Conservation (phyloP, 2,797 vertebrate genomes). For the Macroramphosus scolopax region DNA sequence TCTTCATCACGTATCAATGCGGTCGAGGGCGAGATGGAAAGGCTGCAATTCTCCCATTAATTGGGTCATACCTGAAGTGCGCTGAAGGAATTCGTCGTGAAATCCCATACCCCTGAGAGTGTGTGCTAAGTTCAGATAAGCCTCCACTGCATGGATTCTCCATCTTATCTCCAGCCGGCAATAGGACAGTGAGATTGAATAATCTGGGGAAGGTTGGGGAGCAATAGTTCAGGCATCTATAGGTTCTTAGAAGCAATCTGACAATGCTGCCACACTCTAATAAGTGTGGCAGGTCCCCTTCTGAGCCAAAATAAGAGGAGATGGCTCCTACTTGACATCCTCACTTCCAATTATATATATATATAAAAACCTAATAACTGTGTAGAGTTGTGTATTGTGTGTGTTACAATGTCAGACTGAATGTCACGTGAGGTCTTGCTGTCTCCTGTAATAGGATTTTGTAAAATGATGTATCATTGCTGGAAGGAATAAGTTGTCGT, state of each 20-base stretch:
- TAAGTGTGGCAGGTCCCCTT: slow-evolving; percentile 58
- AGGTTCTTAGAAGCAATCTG: slow-evolving; percentile 75
- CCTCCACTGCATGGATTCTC: slow-evolving; percentile 82
- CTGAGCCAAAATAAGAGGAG: slow-evolving; percentile 49
- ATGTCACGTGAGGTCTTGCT: not conserved
- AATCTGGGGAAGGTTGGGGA: slow-evolving; percentile 75
- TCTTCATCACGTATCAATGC: slow-evolving; percentile 70
- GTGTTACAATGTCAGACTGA: slow-evolving; percentile 30
- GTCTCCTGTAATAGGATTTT: slow-evolving; percentile 1
- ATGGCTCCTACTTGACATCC: slow-evolving; percentile 38
- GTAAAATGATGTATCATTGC: too few relatives aligned
- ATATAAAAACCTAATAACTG: slow-evolving; percentile 42
- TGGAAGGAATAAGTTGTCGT: too few relatives aligned
- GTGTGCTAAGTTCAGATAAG: slow-evolving; percentile 90
- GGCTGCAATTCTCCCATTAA: slow-evolving; percentile 71
- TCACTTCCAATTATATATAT: too few relatives aligned
- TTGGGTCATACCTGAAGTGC: slow-evolving; percentile 80
- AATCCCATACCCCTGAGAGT: slow-evolving; percentile 77
- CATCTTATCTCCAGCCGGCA: slow-evolving; percentile 79
- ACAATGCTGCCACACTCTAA: slow-evolving; percentile 70
- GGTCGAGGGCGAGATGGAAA: slow-evolving; percentile 51
- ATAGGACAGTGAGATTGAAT: slow-evolving; percentile 78
- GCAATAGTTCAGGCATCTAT: slow-evolving; percentile 77
- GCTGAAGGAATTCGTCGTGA: slow-evolving; percentile 70
- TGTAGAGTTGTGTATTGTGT: slow-evolving; percentile 3